A percentile compares a stretch with the other conserved stretches of the same genome.
phyloP scores from a whole-genome alignment of 2,113 vertebrate genomes.

The Chlamydotis undulata region DNA sequence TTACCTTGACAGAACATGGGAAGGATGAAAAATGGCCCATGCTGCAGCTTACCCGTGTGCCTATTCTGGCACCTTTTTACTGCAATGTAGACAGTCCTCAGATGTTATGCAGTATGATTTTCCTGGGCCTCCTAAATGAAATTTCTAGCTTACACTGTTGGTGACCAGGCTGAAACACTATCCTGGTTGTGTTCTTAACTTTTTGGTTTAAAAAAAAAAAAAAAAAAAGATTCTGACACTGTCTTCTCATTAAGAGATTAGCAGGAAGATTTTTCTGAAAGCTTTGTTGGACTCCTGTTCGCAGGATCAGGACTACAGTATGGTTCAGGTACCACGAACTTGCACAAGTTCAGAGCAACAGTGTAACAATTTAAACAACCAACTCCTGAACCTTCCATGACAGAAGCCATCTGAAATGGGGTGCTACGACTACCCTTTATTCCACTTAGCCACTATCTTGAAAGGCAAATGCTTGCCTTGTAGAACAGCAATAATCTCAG shows the following conservation, averaged over 20 bases:
- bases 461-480: neutral
- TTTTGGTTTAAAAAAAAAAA: neutral
- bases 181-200: neutral
- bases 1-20: neutral
- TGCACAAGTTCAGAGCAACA: neutral
- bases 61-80: neutral
- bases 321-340: neutral
- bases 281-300: neutral
- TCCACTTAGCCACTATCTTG: neutral
- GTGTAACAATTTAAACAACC: neutral
- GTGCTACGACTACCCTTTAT: neutral
- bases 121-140: neutral
- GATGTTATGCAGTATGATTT: neutral
- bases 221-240: neutral
- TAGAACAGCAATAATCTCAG: neutral
- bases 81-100: neutral
- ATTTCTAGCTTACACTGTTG: neutral
- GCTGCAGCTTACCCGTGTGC: neutral
- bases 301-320: neutral
- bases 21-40: neutral
- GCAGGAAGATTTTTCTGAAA: neutral
- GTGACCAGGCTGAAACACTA: neutral
- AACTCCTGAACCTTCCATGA: neutral
- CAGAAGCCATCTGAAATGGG: neutral
- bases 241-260: neutral